Evolutionary conservation across 2,113 vertebrate species (phyloP).

Genomic region (Myotis yumanensis): DNA sequence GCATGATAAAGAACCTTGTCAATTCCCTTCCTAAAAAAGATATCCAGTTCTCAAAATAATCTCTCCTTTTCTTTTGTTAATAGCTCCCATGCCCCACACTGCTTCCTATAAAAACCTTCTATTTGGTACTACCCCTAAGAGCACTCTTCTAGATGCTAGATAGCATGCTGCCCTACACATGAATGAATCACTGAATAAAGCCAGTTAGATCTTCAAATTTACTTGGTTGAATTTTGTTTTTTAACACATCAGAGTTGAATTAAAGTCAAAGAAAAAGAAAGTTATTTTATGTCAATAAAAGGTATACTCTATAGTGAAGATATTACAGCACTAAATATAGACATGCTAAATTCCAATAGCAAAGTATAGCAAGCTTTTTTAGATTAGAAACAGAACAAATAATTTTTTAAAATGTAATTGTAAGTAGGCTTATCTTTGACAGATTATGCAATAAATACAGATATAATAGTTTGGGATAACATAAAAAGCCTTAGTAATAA

Average conservation of each 20-base stretch:
- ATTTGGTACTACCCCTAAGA: not conserved
- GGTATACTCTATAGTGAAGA: not conserved
- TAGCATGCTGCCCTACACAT: not conserved
- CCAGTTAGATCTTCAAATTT: not conserved
- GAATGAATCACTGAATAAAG: not conserved
- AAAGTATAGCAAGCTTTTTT: not conserved
- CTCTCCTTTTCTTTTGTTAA: not conserved
- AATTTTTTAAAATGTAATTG: not conserved
- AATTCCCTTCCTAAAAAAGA: not conserved
- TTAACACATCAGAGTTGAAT: not conserved
- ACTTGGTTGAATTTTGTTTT: not conserved
- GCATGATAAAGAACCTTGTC: not conserved
- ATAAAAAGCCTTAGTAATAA: not conserved
- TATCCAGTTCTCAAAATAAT: not conserved
- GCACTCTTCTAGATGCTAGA: not conserved
- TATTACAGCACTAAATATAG: conserved; percentile 29
- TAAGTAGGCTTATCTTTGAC: not conserved
- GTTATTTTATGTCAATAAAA: not conserved
- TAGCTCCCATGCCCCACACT: not conserved
- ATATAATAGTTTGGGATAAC: not conserved
- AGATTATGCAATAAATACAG: conserved; percentile 9
- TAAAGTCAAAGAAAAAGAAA: conserved; percentile 13
- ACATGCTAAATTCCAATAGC: not conserved
- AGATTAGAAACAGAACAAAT: not conserved
- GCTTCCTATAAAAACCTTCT: not conserved